phyloP scores from a whole-genome alignment of 2,113 vertebrate genomes.

The Sciurus niger region DNA sequence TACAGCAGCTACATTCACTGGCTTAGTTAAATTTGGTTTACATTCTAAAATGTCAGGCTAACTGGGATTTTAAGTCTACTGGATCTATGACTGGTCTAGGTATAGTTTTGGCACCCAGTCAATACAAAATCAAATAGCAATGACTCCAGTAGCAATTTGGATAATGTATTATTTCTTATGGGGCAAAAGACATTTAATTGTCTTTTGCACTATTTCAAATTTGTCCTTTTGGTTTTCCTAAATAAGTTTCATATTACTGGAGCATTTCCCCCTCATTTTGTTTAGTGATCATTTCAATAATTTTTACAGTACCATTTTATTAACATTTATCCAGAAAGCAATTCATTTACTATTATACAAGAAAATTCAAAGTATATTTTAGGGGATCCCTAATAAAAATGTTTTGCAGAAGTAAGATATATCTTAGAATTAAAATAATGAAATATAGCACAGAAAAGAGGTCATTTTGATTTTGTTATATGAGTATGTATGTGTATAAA shows the following conservation, averaged over 20 bases:
- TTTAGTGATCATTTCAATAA: background rate
- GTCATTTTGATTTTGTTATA: background rate
- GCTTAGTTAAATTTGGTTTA: background rate
- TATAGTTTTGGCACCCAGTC: background rate
- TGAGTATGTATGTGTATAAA: background rate
- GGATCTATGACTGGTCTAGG: background rate
- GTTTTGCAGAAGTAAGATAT: background rate
- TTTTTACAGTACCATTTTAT: background rate
- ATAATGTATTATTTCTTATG: background rate
- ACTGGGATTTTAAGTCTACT: background rate
- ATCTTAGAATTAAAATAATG: conserved; percentile 16
- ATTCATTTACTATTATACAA: background rate
- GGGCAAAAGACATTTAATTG: background rate
- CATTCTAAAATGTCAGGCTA: conserved; percentile 32
- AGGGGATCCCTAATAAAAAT: background rate
- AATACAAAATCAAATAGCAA: background rate
- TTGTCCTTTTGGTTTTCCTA: conserved; percentile 14
- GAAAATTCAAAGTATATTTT: background rate
- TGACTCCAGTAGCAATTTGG: background rate
- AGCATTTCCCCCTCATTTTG: background rate
- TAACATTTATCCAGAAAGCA: background rate
- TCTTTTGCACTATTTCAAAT: background rate
- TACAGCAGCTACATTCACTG: background rate
- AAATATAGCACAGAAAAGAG: background rate
- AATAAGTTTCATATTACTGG: background rate